Base-by-base conservation (phyloP, 2,888 invertebrate species). In the Isoperla grammatica region DNA sequence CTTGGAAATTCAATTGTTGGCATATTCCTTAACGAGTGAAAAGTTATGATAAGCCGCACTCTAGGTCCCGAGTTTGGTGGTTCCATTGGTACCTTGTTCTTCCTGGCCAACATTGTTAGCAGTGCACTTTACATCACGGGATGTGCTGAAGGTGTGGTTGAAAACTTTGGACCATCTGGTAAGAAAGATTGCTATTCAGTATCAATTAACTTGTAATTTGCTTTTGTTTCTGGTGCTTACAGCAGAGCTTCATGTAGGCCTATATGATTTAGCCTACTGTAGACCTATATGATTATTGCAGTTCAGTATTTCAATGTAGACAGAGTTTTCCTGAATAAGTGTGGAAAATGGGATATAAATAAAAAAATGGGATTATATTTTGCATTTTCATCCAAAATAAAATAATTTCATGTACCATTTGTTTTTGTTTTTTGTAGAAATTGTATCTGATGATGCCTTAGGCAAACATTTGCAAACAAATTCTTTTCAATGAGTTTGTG, bases 11-110 rank as follows among this genome's bases (percentile, higher is more conserved):
- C 6, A 35, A 50, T n/a, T 11, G n/a, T 23, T 12, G 22, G 20
- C 13, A 13, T 29, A 13, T 55, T 56, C 42, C 57, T 61, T 56
- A 56, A 56, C 49, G 12, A 53, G 19, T 46, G 59, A 70, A 9
- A 73, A 98, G 97, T 97, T 77, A 99, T 99, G 99, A 98, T 99
- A 67, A 97, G 96, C 75, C 82, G 99, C 69, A 96, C 98, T 0
- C 78, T 99, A 50, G 99, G 99, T 17, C 94, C 98, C 0, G 99
- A 99, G 78, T 98, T 99, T 78, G 99, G 99, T 0, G 99, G 99
- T 35, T 94, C 96, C 0, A 97, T 99, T 67, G 99, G 99, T 0
- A 93, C 96, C 0, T 77, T 99, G 35, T 99, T 99, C 77, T 99
- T 97, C 75, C 83, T 98, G 70, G 99, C 99, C 0, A 99, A 99